A percentile compares a stretch with the other conserved stretches of the same genome.
Conservation (phyloP, 1,140 invertebrate genomes). For the Liolophura sinensis region DNA sequence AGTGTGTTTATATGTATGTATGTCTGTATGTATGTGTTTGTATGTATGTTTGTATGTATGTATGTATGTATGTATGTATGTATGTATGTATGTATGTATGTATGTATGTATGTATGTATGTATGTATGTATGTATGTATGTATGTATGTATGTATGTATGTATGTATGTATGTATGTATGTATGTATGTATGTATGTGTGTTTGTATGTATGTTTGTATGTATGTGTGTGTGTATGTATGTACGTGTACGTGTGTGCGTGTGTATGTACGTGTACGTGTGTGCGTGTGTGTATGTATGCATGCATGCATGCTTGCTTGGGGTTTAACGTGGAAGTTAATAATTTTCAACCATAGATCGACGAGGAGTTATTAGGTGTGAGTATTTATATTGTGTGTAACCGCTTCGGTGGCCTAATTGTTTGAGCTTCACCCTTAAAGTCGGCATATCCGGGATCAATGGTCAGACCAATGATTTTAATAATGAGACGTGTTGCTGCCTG, state of each 20-base stretch:
- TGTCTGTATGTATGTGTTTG: constrained; percentile 5
- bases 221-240: constrained; percentile 4
- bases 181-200: not conserved
- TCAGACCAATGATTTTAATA: too few species aligned
- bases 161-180: constrained; percentile 1
- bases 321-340: not conserved
- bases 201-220: not conserved
- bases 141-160: not conserved
- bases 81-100: not conserved
- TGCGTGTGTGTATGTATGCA: not conserved
- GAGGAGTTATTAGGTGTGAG: too few species aligned
- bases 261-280: not conserved
- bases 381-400: too few species aligned
- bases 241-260: not conserved
- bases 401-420: too few species aligned
- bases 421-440: too few species aligned
- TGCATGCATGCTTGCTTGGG: not conserved
- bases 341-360: too few species aligned
- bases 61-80: not conserved
- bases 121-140: constrained; percentile 1
- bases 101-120: not conserved
- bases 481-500: too few species aligned
- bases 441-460: too few species aligned
- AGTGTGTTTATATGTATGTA: not conserved
- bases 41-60: constrained; percentile 1